These are phyloP conservation scores for Hyles euphorbiae DNA, from an alignment of 1,140 invertebrate species.

Conservation along the genomic window DNA sequence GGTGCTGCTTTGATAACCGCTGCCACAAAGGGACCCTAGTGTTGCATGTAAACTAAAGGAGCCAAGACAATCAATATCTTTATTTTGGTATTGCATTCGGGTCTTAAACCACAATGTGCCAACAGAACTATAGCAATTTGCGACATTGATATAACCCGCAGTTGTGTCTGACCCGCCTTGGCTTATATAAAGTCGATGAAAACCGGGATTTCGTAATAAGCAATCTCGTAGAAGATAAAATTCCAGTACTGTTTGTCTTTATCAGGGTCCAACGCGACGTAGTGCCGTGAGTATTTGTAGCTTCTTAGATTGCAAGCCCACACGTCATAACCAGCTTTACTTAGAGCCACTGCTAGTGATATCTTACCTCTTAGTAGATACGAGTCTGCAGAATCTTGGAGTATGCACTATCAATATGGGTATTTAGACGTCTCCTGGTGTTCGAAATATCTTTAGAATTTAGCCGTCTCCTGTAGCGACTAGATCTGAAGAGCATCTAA, in stretches of 20 bases:
- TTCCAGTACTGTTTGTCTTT: conserved; percentile 70
- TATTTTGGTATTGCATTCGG: conserved; percentile 76
- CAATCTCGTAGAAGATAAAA: conserved; percentile 80
- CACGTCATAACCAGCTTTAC: conserved; percentile 79
- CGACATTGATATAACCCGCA: conserved; percentile 78
- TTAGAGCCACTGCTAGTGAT: conserved; percentile 54
- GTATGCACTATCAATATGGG: conserved; percentile 80
- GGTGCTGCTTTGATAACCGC: conserved; percentile 2
- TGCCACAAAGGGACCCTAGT: conserved; percentile 13
- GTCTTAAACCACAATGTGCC: conserved; percentile 44
- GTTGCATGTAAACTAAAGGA: conserved; percentile 24
- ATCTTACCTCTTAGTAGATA: conserved; percentile 76
- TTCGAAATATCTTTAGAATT: conserved; percentile 77
- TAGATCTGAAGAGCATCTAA: too few species aligned
- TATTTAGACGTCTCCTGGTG: conserved; percentile 49
- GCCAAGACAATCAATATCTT: conserved; percentile 52
- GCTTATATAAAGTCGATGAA: conserved; percentile 76
- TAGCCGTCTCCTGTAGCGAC: conserved; percentile 25
- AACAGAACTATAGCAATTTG: conserved; percentile 81
- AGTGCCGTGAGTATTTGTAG: conserved; percentile 80
- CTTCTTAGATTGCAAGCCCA: conserved; percentile 83
- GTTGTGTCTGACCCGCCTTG: conserved; percentile 61
- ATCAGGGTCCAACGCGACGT: conserved; percentile 60
- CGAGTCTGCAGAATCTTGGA: conserved; percentile 78
- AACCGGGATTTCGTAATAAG: conserved; percentile 75